Conservation (phyloP, 2,888 invertebrate genomes). For the Amphimallon solstitiale region DNA sequence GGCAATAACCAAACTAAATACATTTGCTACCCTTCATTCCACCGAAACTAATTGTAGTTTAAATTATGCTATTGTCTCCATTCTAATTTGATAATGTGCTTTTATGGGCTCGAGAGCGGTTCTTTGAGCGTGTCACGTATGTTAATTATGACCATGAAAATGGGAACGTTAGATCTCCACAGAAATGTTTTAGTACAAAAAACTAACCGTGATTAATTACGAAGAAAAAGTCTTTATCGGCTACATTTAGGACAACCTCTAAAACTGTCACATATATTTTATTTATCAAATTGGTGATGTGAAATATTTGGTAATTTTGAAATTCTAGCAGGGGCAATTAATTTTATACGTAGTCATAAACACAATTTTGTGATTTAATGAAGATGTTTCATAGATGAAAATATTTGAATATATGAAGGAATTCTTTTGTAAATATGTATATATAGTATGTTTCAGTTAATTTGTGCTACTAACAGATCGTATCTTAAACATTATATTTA, state of each 20-base stretch:
- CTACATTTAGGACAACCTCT: conserved; percentile 22
- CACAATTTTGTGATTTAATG: conserved; percentile 7
- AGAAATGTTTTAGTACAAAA: not conserved
- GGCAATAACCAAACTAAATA: too few relatives aligned
- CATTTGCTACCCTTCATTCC: too few relatives aligned
- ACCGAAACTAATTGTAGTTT: too few relatives aligned
- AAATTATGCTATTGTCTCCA: not conserved
- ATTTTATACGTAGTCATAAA: conserved; percentile 29
- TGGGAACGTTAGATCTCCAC: not conserved
- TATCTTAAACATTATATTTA: too few relatives aligned
- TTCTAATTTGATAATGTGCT: not conserved
- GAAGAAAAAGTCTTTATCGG: conserved; percentile 15
- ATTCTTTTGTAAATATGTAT: conserved; percentile 2
- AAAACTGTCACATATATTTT: conserved; percentile 30
- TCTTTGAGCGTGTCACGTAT: conserved; percentile 17
- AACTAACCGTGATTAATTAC: conserved; percentile 25
- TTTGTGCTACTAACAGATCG: too few relatives aligned
- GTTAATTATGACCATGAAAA: conserved; percentile 29
- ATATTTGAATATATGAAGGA: not conserved
- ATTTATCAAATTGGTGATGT: conserved; percentile 31
- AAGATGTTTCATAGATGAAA: conserved; percentile 18
- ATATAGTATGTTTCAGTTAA: not conserved
- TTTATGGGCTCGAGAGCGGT: conserved; percentile 11
- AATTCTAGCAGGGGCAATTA: conserved; percentile 28
- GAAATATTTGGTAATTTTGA: conserved; percentile 31